These are phyloP conservation scores for Orthonevra nobilis DNA, from an alignment of 2,888 invertebrate genomes.

Conservation along the genomic window DNA sequence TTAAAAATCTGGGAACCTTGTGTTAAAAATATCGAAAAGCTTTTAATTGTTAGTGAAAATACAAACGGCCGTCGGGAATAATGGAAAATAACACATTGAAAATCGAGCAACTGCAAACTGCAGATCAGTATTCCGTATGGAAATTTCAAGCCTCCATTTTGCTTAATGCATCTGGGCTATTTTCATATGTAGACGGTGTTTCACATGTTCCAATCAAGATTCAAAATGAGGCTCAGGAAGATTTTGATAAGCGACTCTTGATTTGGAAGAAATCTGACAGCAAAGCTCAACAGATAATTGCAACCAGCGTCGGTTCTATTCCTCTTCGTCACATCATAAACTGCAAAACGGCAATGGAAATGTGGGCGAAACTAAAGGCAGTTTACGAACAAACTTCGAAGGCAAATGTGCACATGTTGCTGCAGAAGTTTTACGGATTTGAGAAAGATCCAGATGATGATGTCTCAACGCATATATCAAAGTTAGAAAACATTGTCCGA, in stretches of 20 bases:
- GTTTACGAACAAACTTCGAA: too few relatives aligned
- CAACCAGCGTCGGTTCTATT: slow-evolving; percentile 5
- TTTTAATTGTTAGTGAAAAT: too few relatives aligned
- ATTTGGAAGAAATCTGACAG: slow-evolving; percentile 12
- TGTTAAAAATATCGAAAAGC: too few relatives aligned
- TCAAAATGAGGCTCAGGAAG: too few relatives aligned
- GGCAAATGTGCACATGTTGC: slow-evolving; percentile 73
- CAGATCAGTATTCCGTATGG: slow-evolving; percentile 11
- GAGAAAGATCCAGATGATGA: slow-evolving; percentile 48
- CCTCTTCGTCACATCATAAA: slow-evolving; percentile 24
- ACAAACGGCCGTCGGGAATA: too few relatives aligned
- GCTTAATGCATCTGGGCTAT: slow-evolving; percentile 13
- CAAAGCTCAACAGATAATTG: slow-evolving; percentile 11
- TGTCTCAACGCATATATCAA: slow-evolving; percentile 58
- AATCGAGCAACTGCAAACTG: slow-evolving; percentile 15
- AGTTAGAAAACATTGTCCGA: too few relatives aligned
- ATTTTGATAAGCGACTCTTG: slow-evolving; percentile 1
- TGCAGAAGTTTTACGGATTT: slow-evolving; percentile 71
- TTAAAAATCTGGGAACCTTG: too few relatives aligned
- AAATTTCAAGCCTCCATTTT: slow-evolving; percentile 21
- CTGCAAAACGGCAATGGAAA: slow-evolving; percentile 14
- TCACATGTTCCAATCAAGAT: background rate
- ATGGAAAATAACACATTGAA: too few relatives aligned
- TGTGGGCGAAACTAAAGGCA: slow-evolving; percentile 23
- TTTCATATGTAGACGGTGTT: background rate